Conservation (phyloP, 2,888 invertebrate genomes). For the Invenusta paracnida region DNA sequence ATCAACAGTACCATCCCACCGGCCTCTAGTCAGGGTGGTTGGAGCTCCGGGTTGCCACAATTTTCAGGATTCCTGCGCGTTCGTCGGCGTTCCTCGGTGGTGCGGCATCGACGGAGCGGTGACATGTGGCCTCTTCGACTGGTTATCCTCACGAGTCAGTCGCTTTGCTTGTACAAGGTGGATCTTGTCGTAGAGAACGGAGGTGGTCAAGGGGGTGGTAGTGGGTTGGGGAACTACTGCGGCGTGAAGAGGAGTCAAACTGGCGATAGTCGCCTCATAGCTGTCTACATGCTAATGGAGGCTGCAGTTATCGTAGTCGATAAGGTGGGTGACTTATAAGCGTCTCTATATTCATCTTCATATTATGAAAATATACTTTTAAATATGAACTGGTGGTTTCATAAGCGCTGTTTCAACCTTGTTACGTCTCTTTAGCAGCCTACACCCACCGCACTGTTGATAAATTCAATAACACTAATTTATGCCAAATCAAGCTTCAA, state of each 20-base stretch:
- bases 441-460: no score
- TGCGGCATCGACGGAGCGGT: not conserved
- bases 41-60: not conserved
- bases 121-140: not conserved
- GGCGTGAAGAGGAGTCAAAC: not conserved
- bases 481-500: no score
- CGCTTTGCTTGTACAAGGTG: not conserved
- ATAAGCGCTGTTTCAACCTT: no score
- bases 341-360: not conserved
- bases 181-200: not conserved
- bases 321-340: not conserved
- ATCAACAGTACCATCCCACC: not conserved
- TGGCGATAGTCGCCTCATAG: not conserved
- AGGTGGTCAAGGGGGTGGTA: not conserved
- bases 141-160: constrained; percentile 5
- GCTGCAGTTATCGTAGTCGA: not conserved
- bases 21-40: not conserved
- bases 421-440: no score
- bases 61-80: not conserved
- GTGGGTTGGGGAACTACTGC: not conserved
- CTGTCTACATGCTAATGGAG: not conserved
- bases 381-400: no score
- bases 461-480: no score
- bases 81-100: not conserved
- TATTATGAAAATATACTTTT: not conserved